Percentiles rank a stretch among this genome's conserved stretches.
Evolutionary conservation across 2,797 vertebrate species (phyloP).

Genomic region (Pteronotus mesoamericanus): DNA sequence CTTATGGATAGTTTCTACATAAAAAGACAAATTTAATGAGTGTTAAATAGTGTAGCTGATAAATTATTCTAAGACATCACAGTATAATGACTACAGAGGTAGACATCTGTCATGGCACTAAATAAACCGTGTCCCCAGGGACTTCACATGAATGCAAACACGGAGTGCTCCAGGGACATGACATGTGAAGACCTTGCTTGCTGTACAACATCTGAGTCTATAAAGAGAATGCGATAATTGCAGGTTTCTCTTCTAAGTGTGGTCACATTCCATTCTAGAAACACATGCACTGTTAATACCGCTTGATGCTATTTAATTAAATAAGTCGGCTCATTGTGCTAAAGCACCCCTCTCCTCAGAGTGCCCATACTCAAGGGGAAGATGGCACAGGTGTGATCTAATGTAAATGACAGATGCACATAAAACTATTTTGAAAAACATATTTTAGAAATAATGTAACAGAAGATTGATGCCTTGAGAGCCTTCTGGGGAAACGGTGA

Average conservation of each 20-base stretch:
- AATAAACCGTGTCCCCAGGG: conserved; percentile 59
- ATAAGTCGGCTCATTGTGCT: neutral
- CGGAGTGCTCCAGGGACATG: conserved; percentile 14
- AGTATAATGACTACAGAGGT: conserved; percentile 51
- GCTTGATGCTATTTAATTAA: neutral
- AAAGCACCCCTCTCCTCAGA: neutral
- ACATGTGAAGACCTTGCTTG: conserved; percentile 7
- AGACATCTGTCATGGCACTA: neutral
- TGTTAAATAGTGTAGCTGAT: conserved; percentile 64
- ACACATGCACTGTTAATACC: rapidly evolving
- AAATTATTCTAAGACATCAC: conserved; percentile 75
- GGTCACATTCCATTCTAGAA: neutral
- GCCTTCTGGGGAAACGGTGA: neutral
- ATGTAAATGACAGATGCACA: neutral
- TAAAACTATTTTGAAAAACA: neutral
- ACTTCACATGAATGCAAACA: conserved; percentile 32
- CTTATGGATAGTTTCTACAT: conserved; percentile 36
- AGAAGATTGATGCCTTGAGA: neutral
- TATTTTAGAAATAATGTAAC: neutral
- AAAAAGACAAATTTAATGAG: conserved; percentile 75
- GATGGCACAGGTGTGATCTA: rapidly evolving
- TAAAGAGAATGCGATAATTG: neutral
- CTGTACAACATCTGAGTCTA: neutral
- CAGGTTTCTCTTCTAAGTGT: neutral
- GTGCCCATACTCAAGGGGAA: neutral